Percentiles rank a stretch among this genome's conserved stretches.
These are phyloP conservation scores for Dendrophyllia cribrosa DNA, from an alignment of 64 coral and sea anemone genomes.

Conservation along the genomic window DNA sequence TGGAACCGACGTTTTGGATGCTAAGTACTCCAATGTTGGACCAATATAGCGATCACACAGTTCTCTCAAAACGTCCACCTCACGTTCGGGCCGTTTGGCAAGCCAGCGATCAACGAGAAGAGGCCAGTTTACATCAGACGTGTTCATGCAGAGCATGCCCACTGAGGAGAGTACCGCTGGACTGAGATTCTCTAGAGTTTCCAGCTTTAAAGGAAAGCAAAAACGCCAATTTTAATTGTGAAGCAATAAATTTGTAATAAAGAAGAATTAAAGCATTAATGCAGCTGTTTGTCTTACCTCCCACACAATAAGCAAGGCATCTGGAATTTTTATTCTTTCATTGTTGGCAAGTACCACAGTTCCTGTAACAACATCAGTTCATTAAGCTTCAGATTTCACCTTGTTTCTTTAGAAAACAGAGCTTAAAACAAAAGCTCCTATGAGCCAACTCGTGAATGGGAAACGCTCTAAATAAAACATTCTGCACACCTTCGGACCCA, in stretches of 20 bases:
- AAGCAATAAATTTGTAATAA: not conserved
- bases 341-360: slow-evolving; percentile 90
- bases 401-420: too few relatives aligned
- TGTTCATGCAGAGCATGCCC: slow-evolving; percentile 84
- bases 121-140: slow-evolving; percentile 92
- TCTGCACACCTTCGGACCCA: too few relatives aligned
- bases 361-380: slow-evolving; percentile 27
- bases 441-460: too few relatives aligned
- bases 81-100: slow-evolving; percentile 78
- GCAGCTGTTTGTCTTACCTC: slow-evolving; percentile 67
- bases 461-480: too few relatives aligned
- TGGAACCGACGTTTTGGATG: slow-evolving; percentile 82
- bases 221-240: not conserved
- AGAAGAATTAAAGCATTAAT: not conserved
- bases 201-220: slow-evolving; percentile 60
- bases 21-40: slow-evolving; percentile 85
- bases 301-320: slow-evolving; percentile 87
- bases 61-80: slow-evolving; percentile 78
- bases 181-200: slow-evolving; percentile 83
- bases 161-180: slow-evolving; percentile 86
- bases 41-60: slow-evolving; percentile 94
- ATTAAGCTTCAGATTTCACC: not conserved
- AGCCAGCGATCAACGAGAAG: slow-evolving; percentile 95
- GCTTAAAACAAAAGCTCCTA: too few relatives aligned
- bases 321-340: slow-evolving; percentile 87